These are phyloP conservation scores for Salvator merianae DNA, from an alignment of 2,113 vertebrate genomes.

Conservation along the genomic window DNA sequence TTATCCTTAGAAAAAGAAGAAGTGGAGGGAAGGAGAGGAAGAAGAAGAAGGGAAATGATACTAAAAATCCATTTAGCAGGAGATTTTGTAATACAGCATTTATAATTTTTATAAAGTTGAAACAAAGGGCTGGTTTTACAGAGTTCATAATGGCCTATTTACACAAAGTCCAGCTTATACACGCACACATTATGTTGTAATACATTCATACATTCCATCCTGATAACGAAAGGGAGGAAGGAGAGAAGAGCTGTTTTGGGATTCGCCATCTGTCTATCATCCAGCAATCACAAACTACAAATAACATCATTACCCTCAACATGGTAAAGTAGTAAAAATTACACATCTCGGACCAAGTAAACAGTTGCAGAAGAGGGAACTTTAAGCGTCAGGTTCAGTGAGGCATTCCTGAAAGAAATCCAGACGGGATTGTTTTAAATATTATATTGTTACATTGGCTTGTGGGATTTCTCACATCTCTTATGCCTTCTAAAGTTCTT, in stretches of 20 bases:
- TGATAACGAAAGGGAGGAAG: constrained; percentile 31
- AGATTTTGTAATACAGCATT: constrained; percentile 51
- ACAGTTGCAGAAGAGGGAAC: constrained; percentile 43
- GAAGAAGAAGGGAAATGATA: too few relatives aligned
- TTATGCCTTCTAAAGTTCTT: background rate
- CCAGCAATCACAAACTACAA: constrained; percentile 68
- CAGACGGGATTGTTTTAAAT: constrained; percentile 52
- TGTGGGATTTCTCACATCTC: background rate
- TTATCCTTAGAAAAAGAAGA: background rate
- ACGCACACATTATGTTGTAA: constrained; percentile 42
- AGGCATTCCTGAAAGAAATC: constrained; percentile 38
- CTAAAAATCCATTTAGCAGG: constrained; percentile 20
- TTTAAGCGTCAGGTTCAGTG: constrained; percentile 50
- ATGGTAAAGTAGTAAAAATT: constrained; percentile 65
- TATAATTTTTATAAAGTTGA: constrained; percentile 73
- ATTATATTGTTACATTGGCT: constrained; percentile 37
- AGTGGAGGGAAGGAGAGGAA: too few relatives aligned
- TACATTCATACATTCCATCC: constrained; percentile 72
- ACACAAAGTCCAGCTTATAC: constrained; percentile 65
- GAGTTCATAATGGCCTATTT: constrained; percentile 59
- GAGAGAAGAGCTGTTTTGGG: constrained; percentile 21
- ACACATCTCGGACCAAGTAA: constrained; percentile 61
- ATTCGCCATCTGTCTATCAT: constrained; percentile 55
- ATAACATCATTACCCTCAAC: constrained; percentile 58
- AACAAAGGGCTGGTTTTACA: constrained; percentile 68